Conservation (phyloP, 2,797 vertebrate species). For the Sorex maritimensis region DNA sequence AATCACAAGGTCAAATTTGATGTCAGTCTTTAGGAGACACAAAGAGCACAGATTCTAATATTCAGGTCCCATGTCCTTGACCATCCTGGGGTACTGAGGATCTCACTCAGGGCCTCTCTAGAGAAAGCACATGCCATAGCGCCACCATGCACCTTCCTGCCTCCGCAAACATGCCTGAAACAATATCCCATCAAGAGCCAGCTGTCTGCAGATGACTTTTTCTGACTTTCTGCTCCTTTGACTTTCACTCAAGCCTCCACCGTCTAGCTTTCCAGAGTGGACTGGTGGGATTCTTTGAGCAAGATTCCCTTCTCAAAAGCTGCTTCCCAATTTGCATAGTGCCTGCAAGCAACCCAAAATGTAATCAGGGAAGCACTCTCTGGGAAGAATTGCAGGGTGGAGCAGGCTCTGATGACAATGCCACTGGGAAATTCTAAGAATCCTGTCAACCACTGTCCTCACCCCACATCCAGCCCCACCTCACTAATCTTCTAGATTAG, state of each 20-base stretch:
- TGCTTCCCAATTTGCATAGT: neutral
- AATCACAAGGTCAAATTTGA: constrained; percentile 7
- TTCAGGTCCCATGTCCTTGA: too few relatives aligned
- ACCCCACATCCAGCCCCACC: neutral
- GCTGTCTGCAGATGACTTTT: neutral
- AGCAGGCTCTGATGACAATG: neutral
- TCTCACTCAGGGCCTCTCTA: too few relatives aligned
- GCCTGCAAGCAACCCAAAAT: neutral
- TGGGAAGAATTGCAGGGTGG: constrained; percentile 19
- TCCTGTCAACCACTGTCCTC: neutral
- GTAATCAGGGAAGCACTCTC: constrained; percentile 41
- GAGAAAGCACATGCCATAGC: neutral
- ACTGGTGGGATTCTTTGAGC: constrained; percentile 5
- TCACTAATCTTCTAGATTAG: constrained; percentile 59
- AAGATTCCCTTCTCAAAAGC: constrained; percentile 54
- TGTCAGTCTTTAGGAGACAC: neutral
- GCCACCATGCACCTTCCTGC: neutral
- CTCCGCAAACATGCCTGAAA: neutral
- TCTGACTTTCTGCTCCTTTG: constrained; percentile 52
- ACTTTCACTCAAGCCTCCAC: constrained; percentile 44
- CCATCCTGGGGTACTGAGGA: neutral
- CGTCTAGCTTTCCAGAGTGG: constrained; percentile 22
- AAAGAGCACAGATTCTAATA: neutral
- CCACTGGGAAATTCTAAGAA: constrained; percentile 69
- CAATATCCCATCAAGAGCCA: neutral